Evolutionary conservation across 2,797 vertebrate genomes (phyloP), one percentile per base, ranked within the genome.

Genomic region (Apodemus agrarius): DNA sequence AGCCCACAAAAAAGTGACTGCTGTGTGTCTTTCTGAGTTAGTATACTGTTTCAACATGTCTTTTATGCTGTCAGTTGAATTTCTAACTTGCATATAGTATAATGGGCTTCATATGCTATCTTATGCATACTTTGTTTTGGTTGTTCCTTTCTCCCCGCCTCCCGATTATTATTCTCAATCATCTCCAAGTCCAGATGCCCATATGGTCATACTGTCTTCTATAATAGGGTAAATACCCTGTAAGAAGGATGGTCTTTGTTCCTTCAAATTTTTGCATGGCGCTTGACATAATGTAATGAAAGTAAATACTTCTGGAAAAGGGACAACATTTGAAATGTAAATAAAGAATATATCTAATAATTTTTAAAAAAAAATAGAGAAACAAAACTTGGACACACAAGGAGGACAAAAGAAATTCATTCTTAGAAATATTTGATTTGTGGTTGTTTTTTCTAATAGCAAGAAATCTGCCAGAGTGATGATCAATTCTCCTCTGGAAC

Each of bases 401-500:
- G 5, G 8, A 86, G 12, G 5, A 34, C 63, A 94, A 24, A 91
- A 37, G 6, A 0, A 49, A 93, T 79, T 74, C 78, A 74, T 96
- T 95, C 93, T 90, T 98, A 98, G 91, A 94, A 98, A 96, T 90
- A 98, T 94, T 91, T 92, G 52, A 31, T 65, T 93, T 82, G 46
- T 52, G 40, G 9, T 43, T 43, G 2, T 16, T 63, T 72, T 37
- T 52, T 8, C 2, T 98, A 96, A 80, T 69, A 96, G 96, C 93
- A 96, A 98, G 94, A 97, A 97, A 96, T 97, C 97, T 98, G 97
- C 96, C 96, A 97, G 59, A 97, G 85, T 96, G 49, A 21, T 98
- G 98, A 98, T 98, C 97, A 97, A 21, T 98, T 98, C 96, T 97
- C 82, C 95, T 97, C 63, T 95, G 93, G 91, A 98, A 95, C 83